Percentiles rank a stretch among this genome's conserved stretches.
phyloP scores from a whole-genome alignment of 2,113 vertebrate species.

The Okapia johnstoni region DNA sequence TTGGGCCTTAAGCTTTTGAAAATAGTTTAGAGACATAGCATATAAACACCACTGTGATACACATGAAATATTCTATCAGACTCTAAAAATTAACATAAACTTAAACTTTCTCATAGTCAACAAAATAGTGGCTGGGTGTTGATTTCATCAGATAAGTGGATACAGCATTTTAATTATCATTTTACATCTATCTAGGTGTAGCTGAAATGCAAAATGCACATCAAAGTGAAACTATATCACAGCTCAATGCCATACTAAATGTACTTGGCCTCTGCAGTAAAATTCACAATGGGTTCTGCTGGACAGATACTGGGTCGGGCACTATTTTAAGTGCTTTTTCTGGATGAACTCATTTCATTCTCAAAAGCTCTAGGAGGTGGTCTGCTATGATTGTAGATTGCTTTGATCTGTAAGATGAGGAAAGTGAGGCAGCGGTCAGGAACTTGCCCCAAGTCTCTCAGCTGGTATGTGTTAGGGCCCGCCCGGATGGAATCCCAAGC shows the following conservation, averaged over 20 bases:
- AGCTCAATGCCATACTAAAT: constrained; percentile 73
- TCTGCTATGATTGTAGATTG: not conserved
- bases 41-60: constrained; percentile 74
- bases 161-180: constrained; percentile 84
- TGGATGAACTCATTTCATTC: not conserved
- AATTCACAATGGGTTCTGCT: constrained; percentile 27
- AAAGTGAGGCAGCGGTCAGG: not conserved
- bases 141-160: constrained; percentile 79
- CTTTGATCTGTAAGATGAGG: not conserved
- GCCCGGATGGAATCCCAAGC: not conserved
- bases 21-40: constrained; percentile 75
- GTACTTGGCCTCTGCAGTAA: constrained; percentile 66
- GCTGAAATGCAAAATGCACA: constrained; percentile 82
- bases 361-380: not conserved
- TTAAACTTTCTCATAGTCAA: constrained; percentile 74
- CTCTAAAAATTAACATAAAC: constrained; percentile 75
- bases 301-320: not conserved
- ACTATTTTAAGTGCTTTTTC: not conserved
- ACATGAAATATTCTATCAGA: constrained; percentile 75
- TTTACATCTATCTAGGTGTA: constrained; percentile 82
- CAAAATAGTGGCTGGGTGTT: constrained; percentile 84
- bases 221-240: constrained; percentile 75
- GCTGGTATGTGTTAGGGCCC: rapidly evolving
- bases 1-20: constrained; percentile 76
- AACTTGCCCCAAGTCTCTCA: not conserved